Percentiles rank a stretch among this genome's conserved stretches.
Conservation (phyloP, 2,888 invertebrate species). For the Pristionchus arcanus region DNA sequence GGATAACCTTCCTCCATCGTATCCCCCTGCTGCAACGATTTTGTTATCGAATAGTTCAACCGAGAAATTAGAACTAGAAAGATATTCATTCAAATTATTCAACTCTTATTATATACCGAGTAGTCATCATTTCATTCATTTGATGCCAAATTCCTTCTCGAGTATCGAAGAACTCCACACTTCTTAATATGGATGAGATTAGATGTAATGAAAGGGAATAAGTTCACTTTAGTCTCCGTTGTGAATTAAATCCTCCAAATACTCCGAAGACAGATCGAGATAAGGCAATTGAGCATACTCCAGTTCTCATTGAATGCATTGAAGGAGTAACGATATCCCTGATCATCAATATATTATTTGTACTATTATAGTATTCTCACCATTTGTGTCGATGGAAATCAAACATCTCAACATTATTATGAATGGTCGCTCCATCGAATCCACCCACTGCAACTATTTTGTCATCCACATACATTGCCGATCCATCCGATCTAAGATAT, state of each 20-base stretch:
- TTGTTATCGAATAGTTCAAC: not conserved
- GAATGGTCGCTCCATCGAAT: slow-evolving; percentile 47
- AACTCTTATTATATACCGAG: not conserved
- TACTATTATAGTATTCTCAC: not conserved
- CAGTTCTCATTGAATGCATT: slow-evolving; percentile 46
- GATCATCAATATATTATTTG: not conserved
- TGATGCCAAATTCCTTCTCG: slow-evolving; percentile 47
- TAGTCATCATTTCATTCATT: slow-evolving; percentile 52
- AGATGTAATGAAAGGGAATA: not conserved
- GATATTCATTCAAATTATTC: not conserved
- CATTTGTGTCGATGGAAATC: slow-evolving; percentile 44
- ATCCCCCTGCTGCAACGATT: slow-evolving; percentile 50
- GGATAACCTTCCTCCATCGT: slow-evolving; percentile 43
- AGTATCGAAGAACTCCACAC: slow-evolving; percentile 26
- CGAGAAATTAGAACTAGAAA: slow-evolving; percentile 44
- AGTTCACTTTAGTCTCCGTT: slow-evolving; percentile 24
- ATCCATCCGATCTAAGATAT: slow-evolving; percentile 40
- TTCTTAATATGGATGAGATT: not conserved
- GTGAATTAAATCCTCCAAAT: slow-evolving; percentile 53
- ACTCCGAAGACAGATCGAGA: slow-evolving; percentile 42
- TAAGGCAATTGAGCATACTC: slow-evolving; percentile 28
- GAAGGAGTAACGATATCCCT: not conserved
- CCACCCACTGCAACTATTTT: slow-evolving; percentile 6
- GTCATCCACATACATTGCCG: slow-evolving; percentile 5
- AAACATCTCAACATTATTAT: slow-evolving; percentile 37